Base-by-base conservation (phyloP, 2,888 invertebrate species). In the Phengaris alcon region DNA sequence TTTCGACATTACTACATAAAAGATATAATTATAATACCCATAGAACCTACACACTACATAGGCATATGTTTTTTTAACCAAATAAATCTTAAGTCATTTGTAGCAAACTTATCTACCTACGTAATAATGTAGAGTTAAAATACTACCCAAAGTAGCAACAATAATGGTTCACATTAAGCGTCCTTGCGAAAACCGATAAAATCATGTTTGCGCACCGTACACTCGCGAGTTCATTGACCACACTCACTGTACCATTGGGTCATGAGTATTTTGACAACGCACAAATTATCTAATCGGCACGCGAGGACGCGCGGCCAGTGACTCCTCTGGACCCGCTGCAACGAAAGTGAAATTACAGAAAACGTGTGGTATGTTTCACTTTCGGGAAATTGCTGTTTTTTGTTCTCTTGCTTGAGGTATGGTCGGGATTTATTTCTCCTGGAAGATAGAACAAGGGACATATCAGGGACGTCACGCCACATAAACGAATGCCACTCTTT, bases 201-300 rank as follows among this genome's bases (percentile, higher is more conserved):
- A 64, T 64, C 86, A 86, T 86, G 81, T 86, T 85, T 84, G 87
- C 84, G 84, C 87, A 86, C 83, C 84, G 64, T 82, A 83, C 35
- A 35, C 77, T 2, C 81, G 82, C 77, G 85, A 79, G 92, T 87
- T 92, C 90, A 84, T 83, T 83, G 90, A 86, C 88, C 90, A 85
- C 86, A 89, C 87, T 92, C 92, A 93, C 87, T 93, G 91, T 92
- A 91, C 88, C 93, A 93, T 89, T 93, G 87, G 93, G 93, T 92
- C 92, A 93, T 87, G 90, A 91, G 90, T 92, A 92, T 91, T 93
- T 92, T 92, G 92, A 92, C 93, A 93, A 90, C 89, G 90, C 89
- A 88, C 91, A 91, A 91, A 92, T 93, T 93, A 93, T 93, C 91
- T 93, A 93, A 93, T 90, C 93, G 90, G 93, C 90, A 90, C 92